Conservation (phyloP, 2,797 vertebrate species). For the Phoebastria nigripes region DNA sequence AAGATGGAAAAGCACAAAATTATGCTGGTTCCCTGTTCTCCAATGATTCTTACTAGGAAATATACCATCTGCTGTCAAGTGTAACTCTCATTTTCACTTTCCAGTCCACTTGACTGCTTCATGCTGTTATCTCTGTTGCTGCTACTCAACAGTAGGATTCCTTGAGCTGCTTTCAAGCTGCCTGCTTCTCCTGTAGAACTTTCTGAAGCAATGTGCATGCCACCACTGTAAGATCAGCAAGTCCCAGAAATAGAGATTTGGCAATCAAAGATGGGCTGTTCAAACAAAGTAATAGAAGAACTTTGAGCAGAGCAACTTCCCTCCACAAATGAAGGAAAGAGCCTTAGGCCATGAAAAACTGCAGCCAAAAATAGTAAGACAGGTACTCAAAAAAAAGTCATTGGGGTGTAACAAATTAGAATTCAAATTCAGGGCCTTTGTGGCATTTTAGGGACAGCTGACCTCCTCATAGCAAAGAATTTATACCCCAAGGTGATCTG, state of each 20-base stretch:
- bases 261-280: not conserved
- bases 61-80: not conserved
- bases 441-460: not conserved
- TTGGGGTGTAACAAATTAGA: not conserved
- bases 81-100: constrained; percentile 19
- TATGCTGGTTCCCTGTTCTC: not conserved
- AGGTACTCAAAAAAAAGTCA: not conserved
- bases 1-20: not conserved
- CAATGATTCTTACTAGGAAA: not conserved
- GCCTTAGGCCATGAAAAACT: not conserved
- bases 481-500: not conserved
- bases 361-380: not conserved
- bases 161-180: not conserved
- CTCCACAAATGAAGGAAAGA: not conserved
- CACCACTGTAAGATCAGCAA: not conserved
- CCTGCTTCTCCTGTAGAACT: not conserved
- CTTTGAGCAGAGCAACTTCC: not conserved
- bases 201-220: not conserved
- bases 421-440: not conserved
- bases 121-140: not conserved
- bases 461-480: not conserved
- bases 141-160: not conserved
- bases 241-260: not conserved
- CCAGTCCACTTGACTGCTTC: constrained; percentile 13
- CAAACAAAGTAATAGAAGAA: not conserved